Evolutionary conservation across 2,797 vertebrate species (phyloP), one percentile per base, ranked within the genome.

Genomic region (Triplophysa bombifrons): DNA sequence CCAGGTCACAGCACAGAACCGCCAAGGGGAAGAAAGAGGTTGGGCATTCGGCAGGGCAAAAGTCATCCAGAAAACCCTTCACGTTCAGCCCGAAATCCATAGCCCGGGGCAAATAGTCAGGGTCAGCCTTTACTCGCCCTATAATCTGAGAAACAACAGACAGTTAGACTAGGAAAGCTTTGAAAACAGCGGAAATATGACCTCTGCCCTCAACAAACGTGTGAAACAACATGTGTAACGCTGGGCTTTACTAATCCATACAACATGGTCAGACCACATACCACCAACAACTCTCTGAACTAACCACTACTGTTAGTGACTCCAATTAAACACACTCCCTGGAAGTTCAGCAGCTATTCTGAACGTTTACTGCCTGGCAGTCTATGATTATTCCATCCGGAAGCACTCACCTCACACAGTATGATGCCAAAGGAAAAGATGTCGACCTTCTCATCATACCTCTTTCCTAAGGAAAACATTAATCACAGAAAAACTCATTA

Each of bases 381-480:
- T 58, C 55, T 7, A 41, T 70, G 58, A 84, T 75, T 85, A 83
- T 65, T 78, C 64, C 60, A 58, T 77, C 65, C 50, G 11, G 3
- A 6, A 3, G 67, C 48, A 84, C 96, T 94, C 90, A 96, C 98
- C 96, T 99, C 98, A 0, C 98, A 99, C 10, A 98, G 92, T 89
- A 99, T 95, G 19, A 99, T 99, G n/a, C 98, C 98, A 0, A 99
- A 99, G 82, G 98, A 99, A 86, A 99, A 99, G 88, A 99, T 95
- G 81, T 99, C 98, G 76, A 99, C 98, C 86, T 95, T 96, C 90
- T 99, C 98, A 19, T 99, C 98, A 0, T 99, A 99, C 91, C 95
- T 96, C 86, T 95, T 95, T 56, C 98, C 98, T 99, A 89, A 19
- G 64, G 74, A 60, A 27, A 81, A 25, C 53, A 70, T 51, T 46